phyloP scores from a whole-genome alignment of 2,888 invertebrate species.

The Phlogophora meticulosa region DNA sequence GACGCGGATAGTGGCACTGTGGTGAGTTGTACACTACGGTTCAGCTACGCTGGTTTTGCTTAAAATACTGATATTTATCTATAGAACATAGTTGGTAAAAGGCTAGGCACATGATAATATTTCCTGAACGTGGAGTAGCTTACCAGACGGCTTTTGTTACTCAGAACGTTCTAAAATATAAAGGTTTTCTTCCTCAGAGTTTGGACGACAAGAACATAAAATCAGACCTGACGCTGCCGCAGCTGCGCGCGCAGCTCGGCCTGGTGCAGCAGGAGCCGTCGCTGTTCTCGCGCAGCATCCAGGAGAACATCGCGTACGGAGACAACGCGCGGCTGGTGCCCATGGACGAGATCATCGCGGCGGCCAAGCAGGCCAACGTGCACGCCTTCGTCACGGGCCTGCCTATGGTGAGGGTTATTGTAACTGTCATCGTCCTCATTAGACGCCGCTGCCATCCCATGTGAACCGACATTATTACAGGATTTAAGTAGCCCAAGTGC shows the following conservation, averaged over 20 bases:
- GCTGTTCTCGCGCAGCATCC: constrained; percentile 95
- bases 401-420: constrained; percentile 89
- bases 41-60: too few relatives aligned
- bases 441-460: too few relatives aligned
- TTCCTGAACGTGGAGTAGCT: too few relatives aligned
- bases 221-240: constrained; percentile 91
- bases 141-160: too few relatives aligned
- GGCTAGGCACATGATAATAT: too few relatives aligned
- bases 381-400: constrained; percentile 93
- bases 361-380: constrained; percentile 94
- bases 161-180: too few relatives aligned
- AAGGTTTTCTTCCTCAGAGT: constrained; percentile 68
- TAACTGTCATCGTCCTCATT: too few relatives aligned
- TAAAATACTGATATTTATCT: too few relatives aligned
- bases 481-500: too few relatives aligned
- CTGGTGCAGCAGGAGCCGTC: constrained; percentile 96
- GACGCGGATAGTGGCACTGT: constrained; percentile 92
- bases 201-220: constrained; percentile 91
- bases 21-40: too few relatives aligned
- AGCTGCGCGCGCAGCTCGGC: constrained; percentile 93
- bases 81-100: too few relatives aligned
- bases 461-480: too few relatives aligned
- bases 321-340: constrained; percentile 92
- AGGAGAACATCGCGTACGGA: constrained; percentile 97
- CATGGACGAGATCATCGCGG: constrained; percentile 93